phyloP scores from a whole-genome alignment of 2,113 vertebrate species.

The Callipepla squamata region DNA sequence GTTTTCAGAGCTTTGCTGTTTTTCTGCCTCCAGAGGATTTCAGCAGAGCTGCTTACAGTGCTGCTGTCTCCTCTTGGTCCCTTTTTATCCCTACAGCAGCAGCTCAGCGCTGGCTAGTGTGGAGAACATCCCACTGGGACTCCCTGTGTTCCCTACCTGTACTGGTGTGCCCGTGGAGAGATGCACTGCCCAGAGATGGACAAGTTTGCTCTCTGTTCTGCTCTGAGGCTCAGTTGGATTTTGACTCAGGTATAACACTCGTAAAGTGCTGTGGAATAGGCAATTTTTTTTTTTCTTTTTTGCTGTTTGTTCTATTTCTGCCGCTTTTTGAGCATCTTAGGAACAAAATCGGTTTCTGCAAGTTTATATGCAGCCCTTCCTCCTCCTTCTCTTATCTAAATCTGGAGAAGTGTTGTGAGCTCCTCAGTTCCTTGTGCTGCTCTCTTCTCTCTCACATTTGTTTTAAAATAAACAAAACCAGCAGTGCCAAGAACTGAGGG shows the following conservation, averaged over 20 bases:
- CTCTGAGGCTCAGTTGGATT: background rate
- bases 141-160: background rate
- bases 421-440: background rate
- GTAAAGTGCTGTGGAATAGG: background rate
- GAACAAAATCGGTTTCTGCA: background rate
- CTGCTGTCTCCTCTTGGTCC: background rate
- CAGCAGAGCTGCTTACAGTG: background rate
- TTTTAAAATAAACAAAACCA: conserved; percentile 38
- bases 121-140: background rate
- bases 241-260: background rate
- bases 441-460: background rate
- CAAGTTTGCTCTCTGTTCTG: background rate
- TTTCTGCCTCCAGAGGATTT: conserved; percentile 14
- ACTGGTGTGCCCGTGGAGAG: background rate
- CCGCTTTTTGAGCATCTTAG: background rate
- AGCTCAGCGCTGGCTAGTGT: background rate
- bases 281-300: background rate
- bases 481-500: background rate
- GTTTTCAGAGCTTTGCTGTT: conserved; percentile 9
- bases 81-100: background rate
- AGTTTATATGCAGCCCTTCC: background rate
- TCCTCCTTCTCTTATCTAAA: background rate
- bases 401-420: background rate
- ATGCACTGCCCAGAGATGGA: background rate
- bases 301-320: background rate